Evolutionary conservation across 2,888 invertebrate species (phyloP), one percentile per base, ranked within the genome.

Genomic region (Aphodius granarius): DNA sequence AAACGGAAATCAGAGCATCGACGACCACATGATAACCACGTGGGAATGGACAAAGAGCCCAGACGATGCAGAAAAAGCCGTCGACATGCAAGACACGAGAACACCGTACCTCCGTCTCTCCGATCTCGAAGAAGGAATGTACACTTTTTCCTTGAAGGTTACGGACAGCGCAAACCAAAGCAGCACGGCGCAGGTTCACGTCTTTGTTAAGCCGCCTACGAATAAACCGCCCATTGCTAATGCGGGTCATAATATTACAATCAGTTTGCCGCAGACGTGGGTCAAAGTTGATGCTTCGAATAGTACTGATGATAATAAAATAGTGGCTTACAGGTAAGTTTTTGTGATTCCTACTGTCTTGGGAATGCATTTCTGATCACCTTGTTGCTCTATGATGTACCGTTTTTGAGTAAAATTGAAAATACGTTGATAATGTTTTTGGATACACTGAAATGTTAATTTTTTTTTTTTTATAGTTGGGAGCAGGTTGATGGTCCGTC

Each of bases 1-100:
- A 20, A 96, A 96, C 86, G 98, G 97, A 3, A 97, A 95, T 82
- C 89, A 94, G 76, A 97, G 97, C 78, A 94, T 95, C 0, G 98
- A 98, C 84, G 98, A 98, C 87, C 95, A 96, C 83, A 96, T 95
- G 81, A 97, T 98, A 81, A 93, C 92, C 0, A 95, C 94, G 20
- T 98, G 97, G 95, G 97, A 97, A 86, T 98, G 98, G 98, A 97
- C 96, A 0, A 97, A 97, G 85, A 94, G 95, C 72, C 92, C 94
- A 0, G 94, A 94, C 71, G 95, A 95, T 84, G 94, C 95, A 79
- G 94, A 95, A 80, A 95, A 96, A 84, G 96, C 97, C 0, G 97
- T 96, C 9, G 97, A 97, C 84, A 97, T 97, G 96, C 96, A 97
- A 89, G 95, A 97, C 81, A 97, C 97, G 0, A 91, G 96, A 82